These are phyloP conservation scores for Umimayanthus kanabou DNA, from an alignment of 92 coral and sea anemone species.

Conservation along the genomic window DNA sequence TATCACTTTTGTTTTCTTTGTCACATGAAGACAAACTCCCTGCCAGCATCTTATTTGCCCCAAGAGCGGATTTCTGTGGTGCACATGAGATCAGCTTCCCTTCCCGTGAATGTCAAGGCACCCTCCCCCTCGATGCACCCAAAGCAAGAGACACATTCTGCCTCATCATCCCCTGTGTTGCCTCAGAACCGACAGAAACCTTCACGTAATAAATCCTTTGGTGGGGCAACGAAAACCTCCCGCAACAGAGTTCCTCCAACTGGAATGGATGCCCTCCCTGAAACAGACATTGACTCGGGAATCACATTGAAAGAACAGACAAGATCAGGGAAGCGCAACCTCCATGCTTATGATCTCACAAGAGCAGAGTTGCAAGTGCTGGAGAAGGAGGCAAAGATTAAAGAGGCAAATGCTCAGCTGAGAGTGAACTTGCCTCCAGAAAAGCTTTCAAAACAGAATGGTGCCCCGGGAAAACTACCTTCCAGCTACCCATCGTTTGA, in stretches of 20 bases:
- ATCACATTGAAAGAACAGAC: constrained; percentile 61
- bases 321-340: constrained; percentile 64
- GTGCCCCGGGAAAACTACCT: background rate
- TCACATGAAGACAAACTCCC: background rate
- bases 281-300: constrained; percentile 90
- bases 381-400: constrained; percentile 32
- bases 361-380: constrained; percentile 41
- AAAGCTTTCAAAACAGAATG: constrained; percentile 24
- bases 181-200: constrained; percentile 46
- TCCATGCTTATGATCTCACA: constrained; percentile 66
- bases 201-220: constrained; percentile 68
- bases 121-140: constrained; percentile 22
- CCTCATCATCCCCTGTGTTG: constrained; percentile 48
- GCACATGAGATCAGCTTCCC: constrained; percentile 66
- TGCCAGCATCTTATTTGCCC: constrained; percentile 27
- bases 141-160: constrained; percentile 37
- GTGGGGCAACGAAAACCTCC: constrained; percentile 51
- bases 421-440: constrained; percentile 24
- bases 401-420: constrained; percentile 8
- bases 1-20: background rate
- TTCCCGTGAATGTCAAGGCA: constrained; percentile 63
- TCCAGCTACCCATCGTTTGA: constrained; percentile 58
- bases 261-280: constrained; percentile 68
- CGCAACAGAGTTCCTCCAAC: constrained; percentile 52
- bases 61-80: constrained; percentile 43